A percentile compares a stretch with the other conserved stretches of the same genome.
These are phyloP conservation scores for Turritopsis rubra DNA, from an alignment of 30 jellyfish, hydroid and myxozoan genomes.

Conservation along the genomic window DNA sequence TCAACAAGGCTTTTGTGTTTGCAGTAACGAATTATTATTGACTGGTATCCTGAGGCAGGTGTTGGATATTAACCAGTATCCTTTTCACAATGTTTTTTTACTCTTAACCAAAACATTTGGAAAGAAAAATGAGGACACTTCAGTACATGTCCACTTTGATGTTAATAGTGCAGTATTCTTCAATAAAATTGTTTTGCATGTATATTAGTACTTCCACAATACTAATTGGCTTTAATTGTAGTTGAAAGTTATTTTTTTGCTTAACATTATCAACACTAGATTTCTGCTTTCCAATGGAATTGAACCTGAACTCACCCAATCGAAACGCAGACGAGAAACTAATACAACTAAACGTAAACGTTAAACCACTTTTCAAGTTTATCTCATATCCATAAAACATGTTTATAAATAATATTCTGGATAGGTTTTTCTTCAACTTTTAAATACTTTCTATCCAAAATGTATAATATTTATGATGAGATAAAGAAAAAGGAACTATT, in stretches of 20 bases:
- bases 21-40: constrained; percentile 53
- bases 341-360: not conserved
- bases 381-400: too few relatives aligned
- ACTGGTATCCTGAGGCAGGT: constrained; percentile 73
- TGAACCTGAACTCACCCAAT: not conserved
- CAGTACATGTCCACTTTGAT: too few relatives aligned
- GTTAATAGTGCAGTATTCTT: too few relatives aligned
- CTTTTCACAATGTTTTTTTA: constrained; percentile 9
- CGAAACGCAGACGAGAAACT: not conserved
- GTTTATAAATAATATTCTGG: not conserved
- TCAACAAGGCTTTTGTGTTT: constrained; percentile 16
- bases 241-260: not conserved
- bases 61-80: constrained; percentile 55
- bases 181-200: too few relatives aligned
- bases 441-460: too few relatives aligned
- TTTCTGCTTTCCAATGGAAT: not conserved
- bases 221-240: too few relatives aligned
- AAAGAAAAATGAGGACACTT: not conserved
- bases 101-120: not conserved
- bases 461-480: too few relatives aligned
- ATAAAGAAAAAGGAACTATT: too few relatives aligned
- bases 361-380: not conserved
- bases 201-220: too few relatives aligned
- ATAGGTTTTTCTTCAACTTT: not conserved
- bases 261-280: not conserved